A percentile compares a stretch with the other conserved stretches of the same genome.
These are phyloP conservation scores for Fregetta grallaria DNA, from an alignment of 2,113 vertebrate species.

Conservation along the genomic window DNA sequence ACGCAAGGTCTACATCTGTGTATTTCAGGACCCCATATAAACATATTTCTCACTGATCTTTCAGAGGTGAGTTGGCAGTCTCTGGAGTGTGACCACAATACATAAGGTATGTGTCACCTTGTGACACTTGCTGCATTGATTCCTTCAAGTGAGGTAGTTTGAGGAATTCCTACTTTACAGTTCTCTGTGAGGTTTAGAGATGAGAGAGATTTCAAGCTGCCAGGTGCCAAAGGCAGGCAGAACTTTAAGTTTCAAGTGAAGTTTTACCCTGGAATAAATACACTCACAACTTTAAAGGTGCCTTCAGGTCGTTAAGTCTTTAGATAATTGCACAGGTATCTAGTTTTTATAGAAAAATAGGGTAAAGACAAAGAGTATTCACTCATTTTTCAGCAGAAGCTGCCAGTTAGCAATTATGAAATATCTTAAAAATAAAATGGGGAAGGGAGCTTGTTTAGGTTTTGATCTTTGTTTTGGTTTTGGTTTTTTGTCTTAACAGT, in stretches of 20 bases:
- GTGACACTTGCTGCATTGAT: conserved; percentile 33
- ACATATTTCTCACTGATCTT: background rate
- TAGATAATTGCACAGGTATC: background rate
- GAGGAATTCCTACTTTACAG: conserved; percentile 4
- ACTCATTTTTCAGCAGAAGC: background rate
- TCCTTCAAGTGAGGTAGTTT: conserved; percentile 22
- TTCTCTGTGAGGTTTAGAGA: conserved; percentile 15
- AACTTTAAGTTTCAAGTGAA: background rate
- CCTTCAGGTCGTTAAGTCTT: background rate
- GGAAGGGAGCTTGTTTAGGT: fast-evolving
- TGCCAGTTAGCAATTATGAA: background rate
- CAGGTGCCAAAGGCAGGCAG: background rate
- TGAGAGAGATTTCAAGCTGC: background rate
- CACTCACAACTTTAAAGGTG: background rate
- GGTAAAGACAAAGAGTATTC: background rate
- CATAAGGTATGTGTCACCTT: conserved; percentile 29
- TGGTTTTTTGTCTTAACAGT: background rate
- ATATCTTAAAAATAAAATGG: background rate
- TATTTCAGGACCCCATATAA: background rate
- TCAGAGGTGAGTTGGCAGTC: conserved; percentile 6
- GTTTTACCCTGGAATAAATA: background rate
- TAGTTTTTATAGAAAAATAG: background rate
- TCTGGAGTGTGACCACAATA: conserved; percentile 26
- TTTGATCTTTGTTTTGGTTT: background rate
- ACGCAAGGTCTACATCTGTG: background rate